phyloP scores from a whole-genome alignment of 2,113 vertebrate species.

The Corythornis vintsioides region DNA sequence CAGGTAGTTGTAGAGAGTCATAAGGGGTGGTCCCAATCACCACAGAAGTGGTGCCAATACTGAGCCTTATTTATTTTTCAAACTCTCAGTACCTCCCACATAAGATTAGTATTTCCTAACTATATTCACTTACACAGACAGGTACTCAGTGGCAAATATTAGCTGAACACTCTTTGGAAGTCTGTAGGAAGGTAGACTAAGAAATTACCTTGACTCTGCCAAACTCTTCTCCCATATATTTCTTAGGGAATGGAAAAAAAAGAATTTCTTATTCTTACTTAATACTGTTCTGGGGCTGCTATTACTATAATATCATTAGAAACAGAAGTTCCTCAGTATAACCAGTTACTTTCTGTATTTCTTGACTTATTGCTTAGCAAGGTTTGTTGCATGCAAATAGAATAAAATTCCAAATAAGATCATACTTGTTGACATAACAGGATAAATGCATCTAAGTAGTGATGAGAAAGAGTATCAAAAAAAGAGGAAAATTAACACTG shows the following conservation, averaged over 20 bases:
- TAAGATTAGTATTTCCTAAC: neutral
- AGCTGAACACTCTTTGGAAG: neutral
- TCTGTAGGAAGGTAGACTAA: neutral
- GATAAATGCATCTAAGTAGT: neutral
- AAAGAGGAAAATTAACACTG: neutral
- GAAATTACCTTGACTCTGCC: neutral
- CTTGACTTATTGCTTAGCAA: neutral
- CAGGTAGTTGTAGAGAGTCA: no score
- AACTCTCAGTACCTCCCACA: neutral
- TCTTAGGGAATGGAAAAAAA: neutral
- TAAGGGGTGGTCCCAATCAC: no score
- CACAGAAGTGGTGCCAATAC: no score
- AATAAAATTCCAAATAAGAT: neutral
- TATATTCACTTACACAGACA: neutral
- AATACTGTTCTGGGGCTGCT: neutral
- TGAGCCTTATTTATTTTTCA: neutral
- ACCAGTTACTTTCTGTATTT: neutral
- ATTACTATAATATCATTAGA: neutral
- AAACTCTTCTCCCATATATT: neutral
- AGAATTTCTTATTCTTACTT: neutral
- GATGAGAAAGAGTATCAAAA: neutral
- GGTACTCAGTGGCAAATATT: neutral
- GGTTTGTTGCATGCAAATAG: neutral
- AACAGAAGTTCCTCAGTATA: neutral
- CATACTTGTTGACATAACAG: neutral